Base-by-base conservation (phyloP, 2,888 invertebrate genomes). In the Lepidonotus clava region DNA sequence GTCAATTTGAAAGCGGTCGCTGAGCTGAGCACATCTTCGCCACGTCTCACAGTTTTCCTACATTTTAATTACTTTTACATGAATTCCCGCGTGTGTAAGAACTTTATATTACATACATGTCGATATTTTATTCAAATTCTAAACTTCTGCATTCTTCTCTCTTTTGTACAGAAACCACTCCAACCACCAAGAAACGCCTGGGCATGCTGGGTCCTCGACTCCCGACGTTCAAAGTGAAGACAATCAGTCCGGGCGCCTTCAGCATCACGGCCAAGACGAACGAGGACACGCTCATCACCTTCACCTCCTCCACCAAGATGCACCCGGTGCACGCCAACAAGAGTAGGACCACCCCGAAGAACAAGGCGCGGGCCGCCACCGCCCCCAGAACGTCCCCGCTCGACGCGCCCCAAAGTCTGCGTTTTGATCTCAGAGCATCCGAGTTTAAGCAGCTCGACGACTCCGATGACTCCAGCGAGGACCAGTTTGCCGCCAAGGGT, bases 151-250 rank as follows among this genome's bases (percentile, higher is more conserved):
- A 36, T 34, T 77, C 24, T 8, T 8, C n/a, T n/a, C 28, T 77
- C 21, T 38, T 38, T 77, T 32, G 28, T 24, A n/a, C n/a, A 1
- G 41, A 85, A 46, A 41, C 41, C 8, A 67, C 24, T 46, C 38
- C 8, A 1, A 41, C 24, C 41, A 85, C 85, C 21, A 89, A 85
- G 83, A 90, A 90, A 83, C 87, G 90, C 28, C 85, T 90, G 6
- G 90, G 89, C 24, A 86, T 87, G n/a, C 85, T 88, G 11, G 90
- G 90, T 21, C 89, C 90, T 28, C 87, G 53, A 6, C 53, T 76
- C 34, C 66, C 40, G 38, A 51, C 53, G 51, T 51, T 51, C 28
- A 66, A 56, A 32, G 71, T 76, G 51, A 71, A 46, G 24, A 46
- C 41, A 6, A 46, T 67, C 24, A 66, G 40, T 8, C 53, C 77